Percentiles rank a stretch among this genome's conserved stretches.
phyloP scores from a whole-genome alignment of 2,113 vertebrate species.

The Pangasianodon hypophthalmus region DNA sequence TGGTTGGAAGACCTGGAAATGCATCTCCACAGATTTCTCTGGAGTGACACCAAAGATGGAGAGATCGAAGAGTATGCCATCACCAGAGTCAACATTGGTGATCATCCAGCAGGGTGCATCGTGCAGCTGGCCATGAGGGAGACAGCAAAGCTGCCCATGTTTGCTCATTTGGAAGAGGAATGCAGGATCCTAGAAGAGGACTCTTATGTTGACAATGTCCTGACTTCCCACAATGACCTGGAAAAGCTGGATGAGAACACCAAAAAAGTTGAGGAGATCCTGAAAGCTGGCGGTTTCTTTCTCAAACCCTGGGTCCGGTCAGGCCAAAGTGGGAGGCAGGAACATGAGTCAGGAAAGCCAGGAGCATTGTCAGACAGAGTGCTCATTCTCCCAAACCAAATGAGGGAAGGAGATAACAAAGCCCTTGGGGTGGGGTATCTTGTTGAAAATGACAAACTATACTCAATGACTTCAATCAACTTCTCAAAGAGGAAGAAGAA shows the following conservation, averaged over 20 bases:
- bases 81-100: no score
- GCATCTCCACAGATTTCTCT: no score
- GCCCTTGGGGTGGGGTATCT: slow-evolving; percentile 42
- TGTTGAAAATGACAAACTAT: slow-evolving; percentile 26
- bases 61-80: no score
- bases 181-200: slow-evolving; percentile 17
- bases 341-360: not conserved
- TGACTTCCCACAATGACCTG: not conserved
- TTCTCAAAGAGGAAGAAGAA: slow-evolving; percentile 44
- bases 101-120: not conserved
- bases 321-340: slow-evolving; percentile 21
- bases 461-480: slow-evolving; percentile 38
- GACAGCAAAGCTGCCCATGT: not conserved
- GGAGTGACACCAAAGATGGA: no score
- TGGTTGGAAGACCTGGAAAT: slow-evolving; percentile 47
- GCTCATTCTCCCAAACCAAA: slow-evolving; percentile 38
- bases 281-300: slow-evolving; percentile 15
- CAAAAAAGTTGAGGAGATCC: slow-evolving; percentile 4
- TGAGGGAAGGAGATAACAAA: slow-evolving; percentile 38
- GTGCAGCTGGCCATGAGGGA: slow-evolving; percentile 42
- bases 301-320: slow-evolving; percentile 18
- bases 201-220: not conserved
- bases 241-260: not conserved
- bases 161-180: slow-evolving; percentile 25
- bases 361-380: not conserved